Conservation (phyloP, 92 coral and sea anemone species). For the Muricea muricata region DNA sequence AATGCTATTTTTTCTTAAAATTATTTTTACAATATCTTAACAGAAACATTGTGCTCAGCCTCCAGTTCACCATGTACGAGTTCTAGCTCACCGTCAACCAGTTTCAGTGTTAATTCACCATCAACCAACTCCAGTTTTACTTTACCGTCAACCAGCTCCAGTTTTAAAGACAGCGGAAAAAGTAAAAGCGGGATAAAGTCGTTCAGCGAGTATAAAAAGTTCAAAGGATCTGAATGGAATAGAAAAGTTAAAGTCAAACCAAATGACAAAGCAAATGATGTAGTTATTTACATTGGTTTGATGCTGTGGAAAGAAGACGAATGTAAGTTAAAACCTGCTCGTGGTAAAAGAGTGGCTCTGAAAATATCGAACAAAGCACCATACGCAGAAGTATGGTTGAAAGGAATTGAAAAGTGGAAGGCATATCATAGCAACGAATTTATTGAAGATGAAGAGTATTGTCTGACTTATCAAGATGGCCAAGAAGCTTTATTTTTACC, state of each 20-base stretch:
- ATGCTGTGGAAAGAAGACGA: conserved; percentile 54
- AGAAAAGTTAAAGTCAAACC: conserved; percentile 11
- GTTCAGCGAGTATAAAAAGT: background rate
- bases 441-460: conserved; percentile 52
- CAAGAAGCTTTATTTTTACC: conserved; percentile 65
- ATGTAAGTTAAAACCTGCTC: conserved; percentile 39
- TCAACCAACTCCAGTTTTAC: background rate
- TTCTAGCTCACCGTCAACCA: no score
- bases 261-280: conserved; percentile 65
- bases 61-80: no score
- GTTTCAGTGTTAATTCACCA: no score
- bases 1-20: no score
- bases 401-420: conserved; percentile 64
- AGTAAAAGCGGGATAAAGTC: background rate
- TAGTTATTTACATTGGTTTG: conserved; percentile 56
- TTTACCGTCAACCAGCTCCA: background rate
- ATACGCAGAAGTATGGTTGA: conserved; percentile 32
- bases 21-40: no score
- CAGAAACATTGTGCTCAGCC: no score
- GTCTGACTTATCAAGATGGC: conserved; percentile 59
- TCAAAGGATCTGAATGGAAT: conserved; percentile 6
- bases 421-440: conserved; percentile 62
- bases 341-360: conserved; percentile 61
- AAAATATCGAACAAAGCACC: conserved; percentile 62
- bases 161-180: background rate